A percentile compares a stretch with the other conserved stretches of the same genome.
Evolutionary conservation across 1,140 invertebrate genomes (phyloP).

Genomic region (Maconellicoccus hirsutus): DNA sequence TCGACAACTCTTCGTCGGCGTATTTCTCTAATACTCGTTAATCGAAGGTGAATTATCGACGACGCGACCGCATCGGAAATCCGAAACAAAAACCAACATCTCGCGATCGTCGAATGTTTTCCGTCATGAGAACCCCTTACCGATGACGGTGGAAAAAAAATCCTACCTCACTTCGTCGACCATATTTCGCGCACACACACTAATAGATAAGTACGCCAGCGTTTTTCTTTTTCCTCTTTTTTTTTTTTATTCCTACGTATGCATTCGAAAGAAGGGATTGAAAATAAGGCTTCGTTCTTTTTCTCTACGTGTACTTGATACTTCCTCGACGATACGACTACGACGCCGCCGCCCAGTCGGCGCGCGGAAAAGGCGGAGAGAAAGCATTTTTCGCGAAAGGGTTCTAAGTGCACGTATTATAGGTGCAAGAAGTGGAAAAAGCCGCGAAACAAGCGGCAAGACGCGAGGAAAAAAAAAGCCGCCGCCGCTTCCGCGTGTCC

Average conservation of each 20-base stretch:
- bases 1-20: too few species aligned
- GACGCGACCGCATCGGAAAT: too few species aligned
- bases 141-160: not conserved
- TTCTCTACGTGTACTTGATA: constrained; percentile 12
- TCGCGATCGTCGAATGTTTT: too few species aligned
- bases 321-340: not conserved
- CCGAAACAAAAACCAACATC: too few species aligned
- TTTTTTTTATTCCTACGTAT: not conserved
- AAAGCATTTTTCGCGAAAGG: constrained; percentile 19
- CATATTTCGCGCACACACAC: constrained; percentile 13
- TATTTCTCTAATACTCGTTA: too few species aligned
- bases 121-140: not conserved
- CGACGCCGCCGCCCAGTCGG: too few species aligned
- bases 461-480: not conserved
- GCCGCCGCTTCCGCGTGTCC: not conserved
- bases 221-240: constrained; percentile 14
- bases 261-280: constrained; percentile 17
- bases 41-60: too few species aligned
- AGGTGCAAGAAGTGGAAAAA: constrained; percentile 22
- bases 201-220: constrained; percentile 18
- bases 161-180: not conserved
- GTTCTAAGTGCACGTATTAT: constrained; percentile 20
- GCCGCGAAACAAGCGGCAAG: not conserved
- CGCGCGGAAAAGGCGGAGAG: not conserved
- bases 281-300: constrained; percentile 18